Conservation (phyloP, 1,140 invertebrate genomes). For the Drosophila ironensis region DNA sequence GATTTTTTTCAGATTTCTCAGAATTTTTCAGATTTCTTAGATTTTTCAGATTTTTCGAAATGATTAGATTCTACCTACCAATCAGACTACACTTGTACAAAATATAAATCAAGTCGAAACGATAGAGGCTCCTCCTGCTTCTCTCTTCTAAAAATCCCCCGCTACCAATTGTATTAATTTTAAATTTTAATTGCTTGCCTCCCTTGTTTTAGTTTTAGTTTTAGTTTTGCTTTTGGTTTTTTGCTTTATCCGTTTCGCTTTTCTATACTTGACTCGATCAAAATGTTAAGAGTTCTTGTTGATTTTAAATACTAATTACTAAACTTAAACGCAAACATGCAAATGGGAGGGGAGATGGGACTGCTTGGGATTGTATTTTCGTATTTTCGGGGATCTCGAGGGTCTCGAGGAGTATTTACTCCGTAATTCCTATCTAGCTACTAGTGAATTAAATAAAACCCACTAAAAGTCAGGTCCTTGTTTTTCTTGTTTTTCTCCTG, state of each 20-base stretch:
- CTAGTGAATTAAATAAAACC: conserved; percentile 33
- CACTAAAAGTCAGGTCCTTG: conserved; percentile 41
- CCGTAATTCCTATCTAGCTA: conserved; percentile 35
- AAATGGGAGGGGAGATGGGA: neutral
- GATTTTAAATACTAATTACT: neutral
- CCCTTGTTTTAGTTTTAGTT: too few relatives aligned
- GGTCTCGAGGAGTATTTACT: conserved; percentile 1
- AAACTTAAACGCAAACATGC: neutral
- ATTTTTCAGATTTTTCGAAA: neutral
- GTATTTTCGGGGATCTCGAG: neutral
- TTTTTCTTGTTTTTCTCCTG: conserved; percentile 19
- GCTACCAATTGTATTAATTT: too few relatives aligned
- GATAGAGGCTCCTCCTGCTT: neutral
- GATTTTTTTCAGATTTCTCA: too few relatives aligned
- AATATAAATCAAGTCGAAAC: neutral
- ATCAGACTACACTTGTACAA: conserved; percentile 1
- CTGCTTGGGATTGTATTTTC: neutral
- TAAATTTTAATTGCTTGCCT: neutral
- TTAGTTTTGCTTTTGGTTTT: too few relatives aligned
- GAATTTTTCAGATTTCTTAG: neutral
- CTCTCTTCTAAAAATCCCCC: too few relatives aligned
- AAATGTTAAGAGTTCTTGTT: neutral
- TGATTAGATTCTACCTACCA: neutral
- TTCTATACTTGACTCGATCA: neutral
- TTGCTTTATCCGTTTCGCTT: too few relatives aligned